A percentile compares a stretch with the other conserved stretches of the same genome.
These are phyloP conservation scores for Hypocryptadius cinnamomeus DNA, from an alignment of 2,113 vertebrate genomes.

Conservation along the genomic window DNA sequence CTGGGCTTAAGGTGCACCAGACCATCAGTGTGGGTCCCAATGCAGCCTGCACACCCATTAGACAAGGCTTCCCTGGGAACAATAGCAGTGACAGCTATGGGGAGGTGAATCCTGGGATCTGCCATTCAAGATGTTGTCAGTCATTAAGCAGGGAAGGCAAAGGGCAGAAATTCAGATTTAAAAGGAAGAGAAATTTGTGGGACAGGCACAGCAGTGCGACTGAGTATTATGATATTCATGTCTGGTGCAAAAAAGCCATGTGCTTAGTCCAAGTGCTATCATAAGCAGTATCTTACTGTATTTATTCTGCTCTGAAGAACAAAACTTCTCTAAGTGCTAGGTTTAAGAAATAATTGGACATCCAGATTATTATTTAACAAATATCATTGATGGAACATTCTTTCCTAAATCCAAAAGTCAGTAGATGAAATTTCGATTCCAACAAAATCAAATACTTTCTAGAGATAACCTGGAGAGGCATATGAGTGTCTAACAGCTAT, in stretches of 20 bases:
- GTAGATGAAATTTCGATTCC: background rate
- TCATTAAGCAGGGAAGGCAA: background rate
- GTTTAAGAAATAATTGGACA: background rate
- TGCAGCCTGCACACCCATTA: background rate
- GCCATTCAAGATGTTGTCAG: background rate
- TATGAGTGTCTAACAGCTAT: background rate
- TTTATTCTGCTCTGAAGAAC: background rate
- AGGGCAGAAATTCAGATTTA: background rate
- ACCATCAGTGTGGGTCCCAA: background rate
- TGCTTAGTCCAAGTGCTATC: background rate
- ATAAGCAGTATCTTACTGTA: background rate
- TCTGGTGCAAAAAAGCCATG: background rate
- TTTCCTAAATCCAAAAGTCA: background rate
- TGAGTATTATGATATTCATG: background rate
- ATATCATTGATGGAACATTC: background rate
- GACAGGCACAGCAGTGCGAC: background rate
- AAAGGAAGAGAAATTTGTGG: background rate
- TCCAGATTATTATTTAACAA: background rate
- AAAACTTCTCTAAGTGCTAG: background rate
- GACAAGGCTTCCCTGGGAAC: background rate
- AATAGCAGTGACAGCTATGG: fast-evolving
- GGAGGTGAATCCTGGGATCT: background rate
- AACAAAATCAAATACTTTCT: background rate
- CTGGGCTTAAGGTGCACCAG: background rate
- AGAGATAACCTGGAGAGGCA: background rate